Conservation (phyloP, 1,140 invertebrate species). For the Scaptomyza hsui region DNA sequence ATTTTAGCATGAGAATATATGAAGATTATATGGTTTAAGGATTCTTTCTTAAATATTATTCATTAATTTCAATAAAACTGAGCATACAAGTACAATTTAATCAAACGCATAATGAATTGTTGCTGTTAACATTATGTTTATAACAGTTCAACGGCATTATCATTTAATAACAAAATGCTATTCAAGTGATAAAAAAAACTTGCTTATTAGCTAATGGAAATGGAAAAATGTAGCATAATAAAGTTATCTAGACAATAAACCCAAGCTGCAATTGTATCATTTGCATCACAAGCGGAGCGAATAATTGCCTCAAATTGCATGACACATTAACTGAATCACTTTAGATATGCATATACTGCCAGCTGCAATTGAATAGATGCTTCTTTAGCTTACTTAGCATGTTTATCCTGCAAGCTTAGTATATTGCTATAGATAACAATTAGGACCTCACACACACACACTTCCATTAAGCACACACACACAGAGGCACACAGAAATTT, state of each 20-base stretch:
- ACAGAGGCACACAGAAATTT: slow-evolving; percentile 2
- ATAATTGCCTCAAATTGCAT: not conserved
- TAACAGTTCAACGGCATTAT: too few relatives aligned
- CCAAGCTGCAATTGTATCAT: not conserved
- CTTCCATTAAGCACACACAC: not conserved
- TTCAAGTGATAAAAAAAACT: too few relatives aligned
- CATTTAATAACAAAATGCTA: too few relatives aligned
- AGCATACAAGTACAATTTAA: not conserved
- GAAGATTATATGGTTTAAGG: too few relatives aligned
- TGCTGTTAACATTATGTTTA: too few relatives aligned
- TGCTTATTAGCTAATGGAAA: too few relatives aligned
- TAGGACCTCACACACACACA: not conserved
- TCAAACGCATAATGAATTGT: not conserved
- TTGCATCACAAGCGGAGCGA: not conserved
- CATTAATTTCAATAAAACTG: too few relatives aligned
- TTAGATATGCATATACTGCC: not conserved
- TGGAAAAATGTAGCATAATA: not conserved
- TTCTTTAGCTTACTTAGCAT: not conserved
- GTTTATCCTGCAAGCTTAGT: not conserved
- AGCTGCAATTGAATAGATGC: not conserved
- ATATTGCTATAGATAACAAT: not conserved
- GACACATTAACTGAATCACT: not conserved
- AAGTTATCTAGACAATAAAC: not conserved
- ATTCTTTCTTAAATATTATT: too few relatives aligned
- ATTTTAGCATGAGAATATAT: too few relatives aligned